Conservation (phyloP, 2,888 invertebrate species). For the Panzeria rudis region DNA sequence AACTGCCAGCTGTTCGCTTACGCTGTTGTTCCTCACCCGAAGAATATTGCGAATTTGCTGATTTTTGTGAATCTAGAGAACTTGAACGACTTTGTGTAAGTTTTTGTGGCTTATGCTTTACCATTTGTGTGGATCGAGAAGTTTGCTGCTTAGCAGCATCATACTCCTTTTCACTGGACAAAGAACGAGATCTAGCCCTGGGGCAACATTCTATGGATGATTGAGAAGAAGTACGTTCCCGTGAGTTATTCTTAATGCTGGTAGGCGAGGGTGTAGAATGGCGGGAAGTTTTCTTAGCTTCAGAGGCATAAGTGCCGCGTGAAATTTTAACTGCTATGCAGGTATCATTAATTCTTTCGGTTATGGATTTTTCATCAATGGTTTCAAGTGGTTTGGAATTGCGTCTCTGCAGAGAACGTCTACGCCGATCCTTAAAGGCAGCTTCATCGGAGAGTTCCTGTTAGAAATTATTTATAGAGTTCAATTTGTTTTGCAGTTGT, state of each 20-base stretch:
- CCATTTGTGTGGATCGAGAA: constrained; percentile 47
- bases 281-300: constrained; percentile 78
- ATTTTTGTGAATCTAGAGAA: constrained; percentile 78
- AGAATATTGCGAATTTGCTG: constrained; percentile 76
- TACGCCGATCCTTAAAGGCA: constrained; percentile 82
- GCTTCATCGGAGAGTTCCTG: constrained; percentile 85
- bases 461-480: neutral
- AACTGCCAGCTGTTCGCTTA: constrained; percentile 40
- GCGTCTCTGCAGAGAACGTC: constrained; percentile 80
- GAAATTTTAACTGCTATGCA: constrained; percentile 76
- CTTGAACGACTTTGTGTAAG: constrained; percentile 76
- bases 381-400: constrained; percentile 82
- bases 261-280: constrained; percentile 72
- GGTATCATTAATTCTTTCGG: constrained; percentile 74
- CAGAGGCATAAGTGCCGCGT: constrained; percentile 78
- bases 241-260: constrained; percentile 50
- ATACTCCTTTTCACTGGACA: constrained; percentile 76
- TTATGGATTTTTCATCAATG: constrained; percentile 81
- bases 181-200: constrained; percentile 78
- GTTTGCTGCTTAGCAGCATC: constrained; percentile 72
- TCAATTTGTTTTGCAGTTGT: no score
- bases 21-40: constrained; percentile 77
- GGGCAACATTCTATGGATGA: constrained; percentile 82
- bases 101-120: constrained; percentile 52
- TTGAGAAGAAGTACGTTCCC: constrained; percentile 80